Conservation (phyloP, 2,888 invertebrate species). For the Hemithea aestivaria region DNA sequence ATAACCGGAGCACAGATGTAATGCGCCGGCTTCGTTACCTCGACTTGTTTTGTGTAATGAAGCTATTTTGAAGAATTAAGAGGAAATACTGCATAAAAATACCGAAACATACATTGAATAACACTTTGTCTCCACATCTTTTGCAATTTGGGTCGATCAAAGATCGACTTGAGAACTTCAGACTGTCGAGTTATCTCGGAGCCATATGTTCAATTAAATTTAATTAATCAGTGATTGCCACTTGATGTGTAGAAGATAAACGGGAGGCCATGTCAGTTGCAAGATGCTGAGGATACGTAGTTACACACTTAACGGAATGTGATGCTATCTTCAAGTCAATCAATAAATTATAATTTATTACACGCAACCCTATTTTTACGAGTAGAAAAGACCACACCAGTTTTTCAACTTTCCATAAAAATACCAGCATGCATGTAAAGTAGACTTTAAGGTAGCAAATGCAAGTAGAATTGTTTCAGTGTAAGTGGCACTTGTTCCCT, state of each 20-base stretch:
- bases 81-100: neutral
- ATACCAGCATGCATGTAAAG: too few species aligned
- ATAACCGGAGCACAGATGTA: conserved; percentile 40
- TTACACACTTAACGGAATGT: too few species aligned
- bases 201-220: conserved; percentile 19
- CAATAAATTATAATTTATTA: too few species aligned
- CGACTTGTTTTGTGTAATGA: conserved; percentile 21
- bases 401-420: too few species aligned
- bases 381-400: too few species aligned
- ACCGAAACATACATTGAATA: too few species aligned
- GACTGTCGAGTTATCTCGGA: conserved; percentile 10
- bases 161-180: conserved; percentile 14
- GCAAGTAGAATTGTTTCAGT: too few species aligned
- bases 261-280: conserved; percentile 1
- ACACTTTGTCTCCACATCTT: too few species aligned
- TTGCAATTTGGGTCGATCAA: conserved; percentile 7
- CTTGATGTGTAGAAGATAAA: conserved; percentile 13
- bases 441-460: too few species aligned
- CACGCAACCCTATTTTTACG: too few species aligned
- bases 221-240: conserved; percentile 20
- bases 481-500: too few species aligned
- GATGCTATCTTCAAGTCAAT: too few species aligned
- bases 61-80: conserved; percentile 12
- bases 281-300: neutral
- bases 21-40: conserved; percentile 12